phyloP scores from a whole-genome alignment of 2,113 vertebrate species.

The Amblyornis subalaris region DNA sequence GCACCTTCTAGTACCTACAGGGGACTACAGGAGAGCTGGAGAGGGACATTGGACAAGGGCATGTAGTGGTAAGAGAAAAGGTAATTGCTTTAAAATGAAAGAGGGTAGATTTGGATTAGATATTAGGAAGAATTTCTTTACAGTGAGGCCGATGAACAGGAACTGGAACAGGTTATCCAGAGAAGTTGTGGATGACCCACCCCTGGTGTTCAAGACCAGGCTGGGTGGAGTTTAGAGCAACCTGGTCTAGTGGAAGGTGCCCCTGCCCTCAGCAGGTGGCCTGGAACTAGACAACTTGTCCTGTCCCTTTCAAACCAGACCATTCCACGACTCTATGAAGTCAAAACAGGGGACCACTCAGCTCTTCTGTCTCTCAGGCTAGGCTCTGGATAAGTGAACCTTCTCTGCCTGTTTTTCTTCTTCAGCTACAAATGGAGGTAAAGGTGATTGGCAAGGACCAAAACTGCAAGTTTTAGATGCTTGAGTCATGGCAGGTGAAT shows the following conservation, averaged over 20 bases:
- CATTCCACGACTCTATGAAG: not conserved
- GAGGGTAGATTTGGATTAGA: not conserved
- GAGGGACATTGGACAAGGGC: not conserved
- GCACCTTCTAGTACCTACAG: not conserved
- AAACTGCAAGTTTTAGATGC: not conserved
- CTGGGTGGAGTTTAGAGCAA: not conserved
- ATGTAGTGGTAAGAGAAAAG: not conserved
- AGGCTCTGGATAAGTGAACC: not conserved
- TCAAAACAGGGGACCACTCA: not conserved
- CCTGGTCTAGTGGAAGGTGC: not conserved
- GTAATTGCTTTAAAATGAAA: not conserved
- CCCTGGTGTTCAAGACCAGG: not conserved
- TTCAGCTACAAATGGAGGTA: not conserved
- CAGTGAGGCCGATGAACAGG: not conserved
- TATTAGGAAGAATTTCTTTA: not conserved
- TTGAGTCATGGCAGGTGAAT: not conserved
- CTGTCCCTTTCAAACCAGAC: not conserved
- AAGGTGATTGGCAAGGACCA: not conserved
- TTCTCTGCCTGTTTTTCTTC: not conserved
- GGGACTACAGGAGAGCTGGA: not conserved
- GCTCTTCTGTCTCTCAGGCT: not conserved
- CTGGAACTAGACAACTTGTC: not conserved
- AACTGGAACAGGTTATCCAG: not conserved
- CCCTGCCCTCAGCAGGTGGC: not conserved
- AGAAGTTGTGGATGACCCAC: not conserved